These are phyloP conservation scores for Cephalophus harveyi DNA, from an alignment of 2,113 vertebrate genomes.

Conservation along the genomic window DNA sequence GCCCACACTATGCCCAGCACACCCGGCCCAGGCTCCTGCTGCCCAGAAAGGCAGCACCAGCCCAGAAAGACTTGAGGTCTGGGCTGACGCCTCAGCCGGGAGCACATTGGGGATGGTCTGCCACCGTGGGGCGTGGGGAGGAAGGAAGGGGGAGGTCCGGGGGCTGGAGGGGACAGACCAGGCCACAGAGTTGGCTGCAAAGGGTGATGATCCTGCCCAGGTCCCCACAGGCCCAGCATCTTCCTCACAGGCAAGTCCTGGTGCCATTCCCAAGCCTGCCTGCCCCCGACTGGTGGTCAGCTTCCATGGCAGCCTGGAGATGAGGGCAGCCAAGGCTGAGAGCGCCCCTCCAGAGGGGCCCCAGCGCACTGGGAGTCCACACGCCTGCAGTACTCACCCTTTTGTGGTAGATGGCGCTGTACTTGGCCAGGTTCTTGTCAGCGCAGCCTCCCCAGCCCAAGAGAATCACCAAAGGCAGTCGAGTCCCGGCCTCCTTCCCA, in stretches of 20 bases:
- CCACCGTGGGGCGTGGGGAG: too few relatives aligned
- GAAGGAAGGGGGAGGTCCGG: background rate
- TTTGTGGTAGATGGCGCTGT: conserved; percentile 92
- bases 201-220: background rate
- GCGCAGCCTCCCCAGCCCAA: conserved; percentile 96
- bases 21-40: background rate
- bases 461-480: conserved; percentile 91
- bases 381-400: conserved; percentile 81
- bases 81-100: background rate
- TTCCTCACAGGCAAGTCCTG: background rate
- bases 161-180: background rate
- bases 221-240: background rate
- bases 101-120: background rate
- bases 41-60: background rate
- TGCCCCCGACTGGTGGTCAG: background rate
- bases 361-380: background rate
- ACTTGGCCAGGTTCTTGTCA: conserved; percentile 93
- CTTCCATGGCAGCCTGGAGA: background rate
- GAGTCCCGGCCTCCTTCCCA: conserved; percentile 73
- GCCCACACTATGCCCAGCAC: background rate
- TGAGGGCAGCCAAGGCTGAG: background rate
- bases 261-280: background rate
- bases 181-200: background rate
- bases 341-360: fast-evolving
- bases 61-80: background rate